phyloP scores from a whole-genome alignment of 2,797 vertebrate species.

The Poecile montanus region DNA sequence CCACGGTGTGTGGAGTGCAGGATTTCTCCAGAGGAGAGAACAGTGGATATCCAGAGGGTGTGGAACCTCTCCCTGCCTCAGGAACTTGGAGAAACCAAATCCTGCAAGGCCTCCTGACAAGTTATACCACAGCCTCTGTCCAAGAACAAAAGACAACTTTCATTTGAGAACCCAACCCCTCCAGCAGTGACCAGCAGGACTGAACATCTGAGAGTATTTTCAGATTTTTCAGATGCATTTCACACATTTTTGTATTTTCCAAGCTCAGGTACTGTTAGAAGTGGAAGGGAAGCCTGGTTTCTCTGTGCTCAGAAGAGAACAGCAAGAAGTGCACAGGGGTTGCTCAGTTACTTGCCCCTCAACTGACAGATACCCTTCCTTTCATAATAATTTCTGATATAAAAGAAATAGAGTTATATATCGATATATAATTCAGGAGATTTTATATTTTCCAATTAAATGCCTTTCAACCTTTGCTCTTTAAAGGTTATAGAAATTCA shows the following conservation, averaged over 20 bases:
- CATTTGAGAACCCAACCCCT: background rate
- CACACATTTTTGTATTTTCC: background rate
- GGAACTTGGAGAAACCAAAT: background rate
- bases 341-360: constrained; percentile 9
- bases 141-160: background rate
- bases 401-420: constrained; percentile 61
- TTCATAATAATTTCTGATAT: constrained; percentile 52
- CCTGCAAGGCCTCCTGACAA: background rate
- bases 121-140: accelerated
- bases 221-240: background rate
- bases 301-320: background rate
- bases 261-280: background rate
- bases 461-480: constrained; percentile 65
- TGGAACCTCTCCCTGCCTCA: background rate
- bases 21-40: accelerated
- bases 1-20: accelerated
- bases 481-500: constrained; percentile 72
- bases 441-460: constrained; percentile 68
- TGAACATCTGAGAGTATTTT: background rate
- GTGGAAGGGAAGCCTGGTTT: background rate
- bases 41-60: accelerated
- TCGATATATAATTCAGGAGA: constrained; percentile 59
- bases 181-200: accelerated
- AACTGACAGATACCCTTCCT: constrained; percentile 12
- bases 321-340: background rate